A percentile compares a stretch with the other conserved stretches of the same genome.
Evolutionary conservation across 2,113 vertebrate genomes (phyloP).

Genomic region (Dipodomys ordii): DNA sequence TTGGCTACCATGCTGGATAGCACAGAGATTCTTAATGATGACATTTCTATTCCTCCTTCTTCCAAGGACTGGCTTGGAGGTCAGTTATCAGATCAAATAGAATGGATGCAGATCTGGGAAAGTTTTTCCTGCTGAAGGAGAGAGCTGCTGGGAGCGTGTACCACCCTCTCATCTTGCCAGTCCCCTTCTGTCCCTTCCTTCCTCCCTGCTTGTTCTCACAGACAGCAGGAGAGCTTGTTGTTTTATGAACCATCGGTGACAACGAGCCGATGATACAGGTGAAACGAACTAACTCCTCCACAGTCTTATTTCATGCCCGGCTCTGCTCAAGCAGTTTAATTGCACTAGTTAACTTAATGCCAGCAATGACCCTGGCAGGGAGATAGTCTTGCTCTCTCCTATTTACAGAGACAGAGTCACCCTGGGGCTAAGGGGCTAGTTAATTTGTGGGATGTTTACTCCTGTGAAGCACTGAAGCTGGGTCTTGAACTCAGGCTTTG

Average conservation of each 20-base stretch:
- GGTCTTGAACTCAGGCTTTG: not conserved
- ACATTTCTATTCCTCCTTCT: not conserved
- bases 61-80: not conserved
- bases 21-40: not conserved
- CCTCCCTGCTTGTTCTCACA: not conserved
- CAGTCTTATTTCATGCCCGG: not conserved
- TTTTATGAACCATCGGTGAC: not conserved
- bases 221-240: not conserved
- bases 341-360: not conserved
- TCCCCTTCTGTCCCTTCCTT: too few relatives aligned
- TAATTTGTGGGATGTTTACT: not conserved
- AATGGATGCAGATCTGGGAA: not conserved
- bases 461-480: not conserved
- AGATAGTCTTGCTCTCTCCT: not conserved
- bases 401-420: not conserved
- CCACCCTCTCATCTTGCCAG: not conserved
- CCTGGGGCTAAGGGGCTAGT: not conserved
- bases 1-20: not conserved
- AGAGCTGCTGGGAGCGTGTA: not conserved
- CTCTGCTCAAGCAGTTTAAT: not conserved
- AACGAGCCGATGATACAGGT: not conserved
- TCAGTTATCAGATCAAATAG: rapidly evolving
- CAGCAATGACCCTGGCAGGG: not conserved
- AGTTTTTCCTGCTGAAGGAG: not conserved
- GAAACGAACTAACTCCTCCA: not conserved